Base-by-base conservation (phyloP, 2,797 vertebrate genomes). In the Oryzias dopingdopingensis region DNA sequence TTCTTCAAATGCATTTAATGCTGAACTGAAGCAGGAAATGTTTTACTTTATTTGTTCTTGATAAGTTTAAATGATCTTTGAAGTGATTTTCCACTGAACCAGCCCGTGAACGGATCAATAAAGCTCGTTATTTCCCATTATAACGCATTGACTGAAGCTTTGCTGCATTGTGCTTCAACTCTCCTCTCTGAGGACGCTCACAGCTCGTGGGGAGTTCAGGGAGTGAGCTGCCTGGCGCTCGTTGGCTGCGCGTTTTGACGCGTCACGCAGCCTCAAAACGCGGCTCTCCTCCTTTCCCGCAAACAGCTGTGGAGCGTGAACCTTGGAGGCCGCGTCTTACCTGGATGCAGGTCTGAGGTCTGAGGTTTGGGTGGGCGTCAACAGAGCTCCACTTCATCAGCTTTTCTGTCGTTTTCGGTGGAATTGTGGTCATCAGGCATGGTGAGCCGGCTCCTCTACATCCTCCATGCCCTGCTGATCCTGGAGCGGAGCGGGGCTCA, bases 231-330 rank as follows among this genome's bases (percentile, higher is more conserved):
- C 59, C 15, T 2, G 63, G 40, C 67, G 79, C 81, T 70, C 72
- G 84, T 90, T 90, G 91, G 90, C 74, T 88, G 78, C 7, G 54
- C 56, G 77, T 79, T 66, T 61, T 52, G 54, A 75, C 65, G 80
- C 90, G 87, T 90, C 89, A 91, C 82, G 81, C 82, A 63, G 76
- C 74, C 12, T 51, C 29, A 62, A 50, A 70, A 61, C 85, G 1
- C 59, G 63, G 57, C 49, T 80, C 81, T 76, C 81, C 76, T 76
- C 81, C 72, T 64, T 77, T 42, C 78, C 67, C 55, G 73, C 77
- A 72, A 72, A 79, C 86, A 88, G 88, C 86, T 90, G 86, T 75
- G 37, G 59, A 81, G 47, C 52, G 62, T 79, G 75, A 80, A 70
- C 70, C 74, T 70, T 72, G 81, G 41, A 72, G 55, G 24, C 59